Evolutionary conservation across 2,113 vertebrate species (phyloP).

Genomic region (Sminthopsis crassicaudata): DNA sequence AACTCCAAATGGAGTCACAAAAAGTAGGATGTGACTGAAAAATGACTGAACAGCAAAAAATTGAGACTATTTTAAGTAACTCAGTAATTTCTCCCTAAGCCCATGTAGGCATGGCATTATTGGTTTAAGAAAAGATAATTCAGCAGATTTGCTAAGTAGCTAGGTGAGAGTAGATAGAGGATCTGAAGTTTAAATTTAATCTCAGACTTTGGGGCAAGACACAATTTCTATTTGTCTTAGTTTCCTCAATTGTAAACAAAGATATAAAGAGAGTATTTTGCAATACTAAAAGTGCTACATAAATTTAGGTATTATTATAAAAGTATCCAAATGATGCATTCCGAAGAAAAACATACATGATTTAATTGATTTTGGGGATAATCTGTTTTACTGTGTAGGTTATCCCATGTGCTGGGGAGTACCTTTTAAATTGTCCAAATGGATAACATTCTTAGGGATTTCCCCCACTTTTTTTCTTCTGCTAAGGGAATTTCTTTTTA

Average conservation of each 20-base stretch:
- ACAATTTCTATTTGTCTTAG: background rate
- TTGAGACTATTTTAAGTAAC: background rate
- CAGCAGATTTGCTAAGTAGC: background rate
- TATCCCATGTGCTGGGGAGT: background rate
- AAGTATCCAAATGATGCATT: constrained; percentile 10
- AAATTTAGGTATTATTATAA: background rate
- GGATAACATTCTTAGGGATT: background rate
- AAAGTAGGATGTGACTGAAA: background rate
- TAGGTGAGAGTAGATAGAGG: background rate
- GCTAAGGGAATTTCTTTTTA: constrained; percentile 29
- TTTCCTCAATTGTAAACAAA: background rate
- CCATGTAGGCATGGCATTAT: background rate
- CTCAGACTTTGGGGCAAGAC: background rate
- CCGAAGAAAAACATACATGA: background rate
- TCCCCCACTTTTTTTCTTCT: background rate
- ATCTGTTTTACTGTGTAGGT: background rate
- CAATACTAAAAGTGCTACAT: background rate
- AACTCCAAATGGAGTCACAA: background rate
- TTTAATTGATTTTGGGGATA: background rate
- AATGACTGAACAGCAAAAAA: background rate
- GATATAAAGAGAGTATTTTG: background rate
- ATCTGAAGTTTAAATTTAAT: background rate
- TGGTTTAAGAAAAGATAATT: background rate
- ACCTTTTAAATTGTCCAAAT: constrained; percentile 20
- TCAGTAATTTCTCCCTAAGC: background rate